Percentiles rank a stretch among this genome's conserved stretches.
These are phyloP conservation scores for Pycnomerus fuliginosus DNA, from an alignment of 2,888 invertebrate species.

Conservation along the genomic window DNA sequence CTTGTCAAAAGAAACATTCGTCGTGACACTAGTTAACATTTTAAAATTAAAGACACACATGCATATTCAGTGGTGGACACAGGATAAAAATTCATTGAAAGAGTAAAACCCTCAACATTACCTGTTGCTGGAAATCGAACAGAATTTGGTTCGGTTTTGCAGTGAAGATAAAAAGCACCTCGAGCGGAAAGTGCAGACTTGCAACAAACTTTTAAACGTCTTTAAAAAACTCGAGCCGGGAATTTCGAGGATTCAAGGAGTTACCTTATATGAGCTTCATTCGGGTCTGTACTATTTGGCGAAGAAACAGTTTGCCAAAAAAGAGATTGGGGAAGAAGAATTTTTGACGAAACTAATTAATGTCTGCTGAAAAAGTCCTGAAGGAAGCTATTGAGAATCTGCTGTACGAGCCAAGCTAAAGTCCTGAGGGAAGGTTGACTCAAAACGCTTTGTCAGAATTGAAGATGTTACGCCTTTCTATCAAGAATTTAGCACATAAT, in stretches of 20 bases:
- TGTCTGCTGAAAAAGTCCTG: constrained; percentile 60
- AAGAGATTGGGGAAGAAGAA: constrained; percentile 58
- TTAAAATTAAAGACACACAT: too few relatives aligned
- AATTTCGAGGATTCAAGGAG: constrained; percentile 66
- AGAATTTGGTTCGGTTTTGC: constrained; percentile 62
- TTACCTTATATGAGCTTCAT: constrained; percentile 75
- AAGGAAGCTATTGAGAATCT: constrained; percentile 66
- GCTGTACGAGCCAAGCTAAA: constrained; percentile 68
- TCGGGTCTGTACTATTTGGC: constrained; percentile 65
- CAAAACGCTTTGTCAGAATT: constrained; percentile 67
- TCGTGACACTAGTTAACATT: constrained; percentile 47
- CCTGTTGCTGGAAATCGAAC: constrained; percentile 67
- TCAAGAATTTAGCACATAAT: too few relatives aligned
- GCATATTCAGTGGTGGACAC: too few relatives aligned
- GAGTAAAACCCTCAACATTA: constrained; percentile 68
- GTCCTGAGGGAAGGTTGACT: constrained; percentile 72
- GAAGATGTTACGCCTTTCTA: constrained; percentile 47
- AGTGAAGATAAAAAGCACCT: too few relatives aligned
- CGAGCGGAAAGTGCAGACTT: constrained; percentile 67
- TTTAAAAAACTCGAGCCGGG: constrained; percentile 70
- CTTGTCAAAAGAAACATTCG: constrained; percentile 53
- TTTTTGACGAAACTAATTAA: constrained; percentile 59
- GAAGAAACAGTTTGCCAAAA: constrained; percentile 61
- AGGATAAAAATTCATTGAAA: constrained; percentile 55
- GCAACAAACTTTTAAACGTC: constrained; percentile 64